A percentile compares a stretch with the other conserved stretches of the same genome.
Evolutionary conservation across 2,797 vertebrate species (phyloP).

Genomic region (Capromys pilorides): DNA sequence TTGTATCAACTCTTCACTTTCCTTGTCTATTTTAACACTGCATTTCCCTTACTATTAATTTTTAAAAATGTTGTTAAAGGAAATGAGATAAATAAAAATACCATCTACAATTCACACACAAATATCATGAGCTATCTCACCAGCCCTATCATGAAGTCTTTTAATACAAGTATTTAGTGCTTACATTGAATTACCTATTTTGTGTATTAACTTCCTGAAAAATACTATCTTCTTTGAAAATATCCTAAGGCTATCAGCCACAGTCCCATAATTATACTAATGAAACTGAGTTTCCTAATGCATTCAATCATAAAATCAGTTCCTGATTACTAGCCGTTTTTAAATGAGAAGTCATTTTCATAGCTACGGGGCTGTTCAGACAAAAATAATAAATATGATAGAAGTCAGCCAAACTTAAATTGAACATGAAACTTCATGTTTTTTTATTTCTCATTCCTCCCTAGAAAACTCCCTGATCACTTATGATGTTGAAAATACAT

Average conservation of each 20-base stretch:
- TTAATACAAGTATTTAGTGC: slow-evolving; percentile 44
- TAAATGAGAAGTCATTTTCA: slow-evolving; percentile 22
- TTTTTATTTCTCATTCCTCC: slow-evolving; percentile 13
- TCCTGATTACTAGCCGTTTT: slow-evolving; percentile 5
- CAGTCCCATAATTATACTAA: slow-evolving; percentile 77
- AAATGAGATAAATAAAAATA: neutral
- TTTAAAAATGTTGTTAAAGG: neutral
- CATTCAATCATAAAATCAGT: slow-evolving; percentile 63
- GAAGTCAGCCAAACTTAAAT: slow-evolving; percentile 60
- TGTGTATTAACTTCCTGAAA: neutral
- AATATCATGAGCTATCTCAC: neutral
- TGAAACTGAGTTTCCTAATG: slow-evolving; percentile 54
- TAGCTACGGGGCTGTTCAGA: slow-evolving; percentile 56
- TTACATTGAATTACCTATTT: slow-evolving; percentile 58
- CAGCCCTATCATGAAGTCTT: neutral
- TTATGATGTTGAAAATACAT: slow-evolving; percentile 29
- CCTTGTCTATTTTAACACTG: neutral
- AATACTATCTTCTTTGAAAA: slow-evolving; percentile 37
- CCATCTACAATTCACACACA: neutral
- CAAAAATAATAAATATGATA: slow-evolving; percentile 60
- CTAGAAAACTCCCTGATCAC: neutral
- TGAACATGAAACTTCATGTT: slow-evolving; percentile 56
- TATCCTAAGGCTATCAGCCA: slow-evolving; percentile 49
- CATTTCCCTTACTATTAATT: neutral
- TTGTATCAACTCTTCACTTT: neutral